phyloP scores from a whole-genome alignment of 2,888 invertebrate species.

The Andrena camellia region DNA sequence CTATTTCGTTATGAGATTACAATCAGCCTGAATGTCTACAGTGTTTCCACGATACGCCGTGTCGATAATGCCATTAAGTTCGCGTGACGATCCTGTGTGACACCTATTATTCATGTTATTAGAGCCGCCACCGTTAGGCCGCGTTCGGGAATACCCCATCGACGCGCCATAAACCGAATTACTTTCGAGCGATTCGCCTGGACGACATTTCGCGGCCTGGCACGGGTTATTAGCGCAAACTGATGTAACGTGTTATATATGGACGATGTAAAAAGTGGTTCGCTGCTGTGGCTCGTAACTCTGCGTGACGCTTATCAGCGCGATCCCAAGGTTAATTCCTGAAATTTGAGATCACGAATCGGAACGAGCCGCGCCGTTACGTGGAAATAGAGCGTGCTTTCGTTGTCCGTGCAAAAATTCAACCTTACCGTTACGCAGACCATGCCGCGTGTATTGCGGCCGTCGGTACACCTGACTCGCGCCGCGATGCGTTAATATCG shows the following conservation, averaged over 20 bases:
- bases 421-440: neutral
- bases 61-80: slow-evolving; percentile 48
- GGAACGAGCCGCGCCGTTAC: neutral
- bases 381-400: slow-evolving; percentile 1
- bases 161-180: slow-evolving; percentile 13
- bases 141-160: neutral
- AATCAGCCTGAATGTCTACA: slow-evolving; percentile 39
- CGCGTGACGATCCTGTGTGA: slow-evolving; percentile 51
- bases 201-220: neutral
- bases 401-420: slow-evolving; percentile 20
- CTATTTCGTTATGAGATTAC: slow-evolving; percentile 36
- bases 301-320: neutral
- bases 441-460: slow-evolving; percentile 1
- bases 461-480: slow-evolving; percentile 5
- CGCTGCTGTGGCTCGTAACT: no score
- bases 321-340: slow-evolving; percentile 33
- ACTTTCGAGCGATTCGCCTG: neutral
- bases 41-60: slow-evolving; percentile 37
- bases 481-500: slow-evolving; percentile 60
- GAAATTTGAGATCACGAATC: slow-evolving; percentile 5
- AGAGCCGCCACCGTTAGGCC: slow-evolving; percentile 30
- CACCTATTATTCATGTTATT: slow-evolving; percentile 52
- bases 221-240: neutral
- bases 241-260: neutral
- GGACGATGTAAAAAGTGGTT: neutral